Conservation (phyloP, 1,140 invertebrate genomes). For the Diachasma alloeum region DNA sequence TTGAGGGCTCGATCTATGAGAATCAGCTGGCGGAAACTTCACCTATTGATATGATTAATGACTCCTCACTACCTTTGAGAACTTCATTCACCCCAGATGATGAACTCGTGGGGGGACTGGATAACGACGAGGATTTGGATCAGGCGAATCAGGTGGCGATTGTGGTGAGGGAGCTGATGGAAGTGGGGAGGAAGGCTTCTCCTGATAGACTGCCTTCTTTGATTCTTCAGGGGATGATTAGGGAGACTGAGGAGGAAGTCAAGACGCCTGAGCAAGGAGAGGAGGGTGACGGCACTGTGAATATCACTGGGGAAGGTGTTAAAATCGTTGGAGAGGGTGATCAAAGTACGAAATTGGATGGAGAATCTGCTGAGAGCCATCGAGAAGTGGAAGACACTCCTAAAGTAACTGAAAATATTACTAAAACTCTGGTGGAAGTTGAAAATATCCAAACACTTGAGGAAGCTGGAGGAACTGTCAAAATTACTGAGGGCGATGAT, state of each 20-base stretch:
- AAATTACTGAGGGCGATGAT: not conserved
- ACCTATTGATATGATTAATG: not conserved
- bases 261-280: not conserved
- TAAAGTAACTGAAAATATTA: not conserved
- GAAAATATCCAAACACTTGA: not conserved
- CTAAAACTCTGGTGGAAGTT: not conserved
- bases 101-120: not conserved
- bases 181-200: constrained; percentile 3
- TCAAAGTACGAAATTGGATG: no score
- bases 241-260: not conserved
- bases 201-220: constrained; percentile 8
- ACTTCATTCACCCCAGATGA: not conserved
- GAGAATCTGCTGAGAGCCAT: no score
- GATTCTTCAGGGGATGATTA: not conserved
- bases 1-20: constrained; percentile 13
- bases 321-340: no score
- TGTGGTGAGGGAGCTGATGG: constrained; percentile 10
- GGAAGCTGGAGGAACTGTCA: not conserved
- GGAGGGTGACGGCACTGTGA: not conserved
- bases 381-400: no score
- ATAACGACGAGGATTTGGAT: not conserved
- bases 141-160: not conserved
- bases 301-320: no score
- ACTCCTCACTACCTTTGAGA: not conserved
- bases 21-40: constrained; percentile 15